These are phyloP conservation scores for Zaprionus africanus DNA, from an alignment of 1,140 invertebrate species.

Conservation along the genomic window DNA sequence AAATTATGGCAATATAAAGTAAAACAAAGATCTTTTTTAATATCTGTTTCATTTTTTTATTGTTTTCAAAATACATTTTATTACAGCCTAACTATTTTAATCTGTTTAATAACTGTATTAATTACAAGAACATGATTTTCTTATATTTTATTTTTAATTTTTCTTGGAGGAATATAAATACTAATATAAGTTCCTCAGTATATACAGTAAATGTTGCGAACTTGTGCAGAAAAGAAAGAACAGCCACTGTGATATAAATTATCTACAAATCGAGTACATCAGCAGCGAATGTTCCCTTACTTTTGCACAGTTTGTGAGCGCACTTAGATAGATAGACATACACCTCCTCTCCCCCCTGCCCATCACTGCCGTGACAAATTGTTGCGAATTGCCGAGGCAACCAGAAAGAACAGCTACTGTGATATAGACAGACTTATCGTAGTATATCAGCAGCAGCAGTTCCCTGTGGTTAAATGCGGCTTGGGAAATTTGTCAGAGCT, in stretches of 20 bases:
- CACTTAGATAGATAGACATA: neutral
- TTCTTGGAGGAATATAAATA: too few species aligned
- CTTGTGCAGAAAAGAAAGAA: constrained; percentile 80
- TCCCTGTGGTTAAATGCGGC: constrained; percentile 65
- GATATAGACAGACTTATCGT: constrained; percentile 55
- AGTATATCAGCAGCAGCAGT: constrained; percentile 78
- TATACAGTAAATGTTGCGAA: constrained; percentile 24
- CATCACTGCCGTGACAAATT: constrained; percentile 28
- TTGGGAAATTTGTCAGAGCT: neutral
- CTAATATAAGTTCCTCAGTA: too few species aligned
- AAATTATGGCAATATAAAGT: neutral
- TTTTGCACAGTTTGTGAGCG: constrained; percentile 61
- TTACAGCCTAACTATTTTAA: too few species aligned
- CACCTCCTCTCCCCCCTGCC: neutral
- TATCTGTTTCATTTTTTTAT: neutral
- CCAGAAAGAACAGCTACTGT: constrained; percentile 84
- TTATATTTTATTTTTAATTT: too few species aligned
- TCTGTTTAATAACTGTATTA: too few species aligned
- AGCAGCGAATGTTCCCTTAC: constrained; percentile 73
- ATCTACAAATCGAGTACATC: constrained; percentile 63
- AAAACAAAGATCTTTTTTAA: neutral
- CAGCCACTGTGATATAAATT: constrained; percentile 84
- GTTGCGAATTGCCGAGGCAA: constrained; percentile 57
- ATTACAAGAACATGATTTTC: too few species aligned
- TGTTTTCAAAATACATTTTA: neutral